Evolutionary conservation across 2,113 vertebrate species (phyloP), one percentile per base, ranked within the genome.

Genomic region (Chlorocebus sabaeus): DNA sequence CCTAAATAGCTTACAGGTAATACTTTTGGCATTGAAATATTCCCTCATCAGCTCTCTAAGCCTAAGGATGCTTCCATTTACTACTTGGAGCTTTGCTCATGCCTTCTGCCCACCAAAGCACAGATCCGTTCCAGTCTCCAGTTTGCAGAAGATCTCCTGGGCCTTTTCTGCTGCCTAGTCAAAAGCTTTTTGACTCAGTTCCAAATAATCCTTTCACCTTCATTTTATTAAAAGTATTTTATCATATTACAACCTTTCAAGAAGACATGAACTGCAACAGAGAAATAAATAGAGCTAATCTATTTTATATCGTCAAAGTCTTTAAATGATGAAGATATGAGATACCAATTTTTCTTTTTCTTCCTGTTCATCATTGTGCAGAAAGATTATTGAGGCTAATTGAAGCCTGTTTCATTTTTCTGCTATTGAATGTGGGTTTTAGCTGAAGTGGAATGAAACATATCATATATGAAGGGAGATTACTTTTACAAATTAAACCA

Each of bases 401-500:
- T 98, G 98, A 98, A 99, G 93, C 89, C 97, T 96, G 82, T 96
- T 98, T 84, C 97, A 79, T 97, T 98, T 97, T 98, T 96, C 96
- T 89, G 68, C 94, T 93, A n/a, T 70, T 98, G 98, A 27, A 97
- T 97, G 30, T 97, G 92, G 98, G 98, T 99, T 98, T 98, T 99
- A 99, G 98, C 98, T 99, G 98, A 97, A 98, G 97, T 97, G 96
- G 94, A 98, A 98, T 98, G 98, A 98, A 98, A 92, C 68, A 83
- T 96, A 97, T 97, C 96, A 86, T 93, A 95, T 97, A 95, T 96
- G 97, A 98, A 98, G 98, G 80, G 92, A 98, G 98, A 98, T 99
- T 99, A 98, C 98, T 98, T 98, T 98, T 98, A 97, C 97, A 98
- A 99, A 99, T 98, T 98, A 98, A 99, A 99, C 98, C 89, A 84